Conservation (phyloP, 1,140 invertebrate genomes). For the Neuroterus valhalla region DNA sequence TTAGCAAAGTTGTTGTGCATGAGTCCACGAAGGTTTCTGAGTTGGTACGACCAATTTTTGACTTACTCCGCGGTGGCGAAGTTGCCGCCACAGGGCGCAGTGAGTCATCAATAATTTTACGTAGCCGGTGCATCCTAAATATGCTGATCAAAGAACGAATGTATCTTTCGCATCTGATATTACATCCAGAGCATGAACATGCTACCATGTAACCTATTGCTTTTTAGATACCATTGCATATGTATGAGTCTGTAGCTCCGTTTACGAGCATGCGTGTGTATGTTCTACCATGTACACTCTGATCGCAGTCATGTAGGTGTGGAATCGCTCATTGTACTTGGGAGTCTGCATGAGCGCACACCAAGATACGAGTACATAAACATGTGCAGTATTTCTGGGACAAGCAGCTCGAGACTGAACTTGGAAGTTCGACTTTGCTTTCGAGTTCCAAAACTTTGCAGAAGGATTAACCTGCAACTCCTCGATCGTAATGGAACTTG, state of each 20-base stretch:
- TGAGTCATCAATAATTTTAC: too few species aligned
- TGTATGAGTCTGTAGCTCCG: slow-evolving; percentile 54
- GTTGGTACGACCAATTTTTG: too few species aligned
- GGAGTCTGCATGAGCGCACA: slow-evolving; percentile 19
- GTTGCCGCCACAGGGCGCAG: too few species aligned
- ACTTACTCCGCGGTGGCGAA: too few species aligned
- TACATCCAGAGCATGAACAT: too few species aligned
- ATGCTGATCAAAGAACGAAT: too few species aligned
- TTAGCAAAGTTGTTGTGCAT: too few species aligned
- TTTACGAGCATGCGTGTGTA: slow-evolving; percentile 51
- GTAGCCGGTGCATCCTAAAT: too few species aligned
- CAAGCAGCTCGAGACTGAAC: slow-evolving; percentile 33
- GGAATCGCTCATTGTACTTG: slow-evolving; percentile 46
- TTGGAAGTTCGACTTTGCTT: slow-evolving; percentile 40
- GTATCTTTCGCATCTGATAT: background rate
- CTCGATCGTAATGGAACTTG: slow-evolving; percentile 48
- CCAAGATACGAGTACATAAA: slow-evolving; percentile 7
- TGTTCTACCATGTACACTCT: slow-evolving; percentile 41
- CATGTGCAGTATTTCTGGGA: slow-evolving; percentile 35
- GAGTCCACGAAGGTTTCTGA: too few species aligned
- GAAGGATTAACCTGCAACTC: slow-evolving; percentile 53
- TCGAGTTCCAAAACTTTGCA: slow-evolving; percentile 42
- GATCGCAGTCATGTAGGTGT: slow-evolving; percentile 47
- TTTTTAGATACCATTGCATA: slow-evolving; percentile 54
- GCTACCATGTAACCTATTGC: slow-evolving; percentile 42